These are phyloP conservation scores for Crossocerus cetratus DNA, from an alignment of 2,888 invertebrate genomes.

Conservation along the genomic window DNA sequence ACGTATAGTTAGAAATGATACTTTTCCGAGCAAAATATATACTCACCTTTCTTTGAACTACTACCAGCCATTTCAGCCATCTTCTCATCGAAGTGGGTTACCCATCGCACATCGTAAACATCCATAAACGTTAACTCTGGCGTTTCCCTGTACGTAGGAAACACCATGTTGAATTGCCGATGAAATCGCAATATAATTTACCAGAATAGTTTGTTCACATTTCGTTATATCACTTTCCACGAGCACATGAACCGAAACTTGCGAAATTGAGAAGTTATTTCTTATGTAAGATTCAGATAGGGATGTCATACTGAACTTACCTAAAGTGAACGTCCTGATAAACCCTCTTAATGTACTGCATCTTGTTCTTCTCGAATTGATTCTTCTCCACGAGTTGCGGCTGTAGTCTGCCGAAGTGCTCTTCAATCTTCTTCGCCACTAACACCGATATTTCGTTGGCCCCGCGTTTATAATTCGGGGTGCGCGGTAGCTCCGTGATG, in stretches of 20 bases:
- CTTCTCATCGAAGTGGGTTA: conserved; percentile 75
- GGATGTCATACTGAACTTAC: conserved; percentile 67
- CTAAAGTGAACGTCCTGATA: conserved; percentile 83
- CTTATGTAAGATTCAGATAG: too few species aligned
- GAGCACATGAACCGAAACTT: conserved; percentile 16
- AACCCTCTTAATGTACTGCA: conserved; percentile 81
- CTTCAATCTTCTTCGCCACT: conserved; percentile 85
- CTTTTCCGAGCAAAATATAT: conserved; percentile 24
- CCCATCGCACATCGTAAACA: conserved; percentile 75
- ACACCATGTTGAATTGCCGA: conserved; percentile 59
- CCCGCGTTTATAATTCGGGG: conserved; percentile 78
- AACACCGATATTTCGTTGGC: conserved; percentile 76
- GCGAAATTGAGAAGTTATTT: conserved; percentile 4
- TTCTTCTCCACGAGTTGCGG: conserved; percentile 84
- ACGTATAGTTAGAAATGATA: conserved; percentile 15
- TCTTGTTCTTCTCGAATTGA: conserved; percentile 83
- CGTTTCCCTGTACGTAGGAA: conserved; percentile 76
- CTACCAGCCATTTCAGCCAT: conserved; percentile 68
- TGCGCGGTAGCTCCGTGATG: conserved; percentile 81
- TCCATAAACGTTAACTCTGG: conserved; percentile 77
- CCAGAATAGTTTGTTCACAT: conserved; percentile 19
- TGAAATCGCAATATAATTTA: conserved; percentile 30
- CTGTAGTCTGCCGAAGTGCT: conserved; percentile 84
- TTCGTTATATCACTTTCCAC: conserved; percentile 16
- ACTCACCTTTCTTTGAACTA: conserved; percentile 72